A percentile compares a stretch with the other conserved stretches of the same genome.
Evolutionary conservation across 2,797 vertebrate genomes (phyloP).

Genomic region (Moxostoma hubbsi): DNA sequence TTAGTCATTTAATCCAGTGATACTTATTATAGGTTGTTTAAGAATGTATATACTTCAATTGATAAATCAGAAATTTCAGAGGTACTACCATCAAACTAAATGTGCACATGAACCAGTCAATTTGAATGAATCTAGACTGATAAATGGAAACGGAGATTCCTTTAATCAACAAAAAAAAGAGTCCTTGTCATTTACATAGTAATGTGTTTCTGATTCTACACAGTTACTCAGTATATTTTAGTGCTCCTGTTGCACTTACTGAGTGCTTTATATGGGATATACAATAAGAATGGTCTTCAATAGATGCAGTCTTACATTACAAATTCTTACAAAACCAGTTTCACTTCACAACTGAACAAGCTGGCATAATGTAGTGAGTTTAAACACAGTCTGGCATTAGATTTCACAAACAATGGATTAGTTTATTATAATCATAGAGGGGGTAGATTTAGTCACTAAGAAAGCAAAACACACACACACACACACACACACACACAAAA

Average conservation of each 20-base stretch:
- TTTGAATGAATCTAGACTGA: not conserved
- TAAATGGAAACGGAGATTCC: not conserved
- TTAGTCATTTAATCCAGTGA: slow-evolving; percentile 17
- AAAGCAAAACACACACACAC: not conserved
- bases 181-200: not conserved
- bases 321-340: slow-evolving; percentile 63
- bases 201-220: not conserved
- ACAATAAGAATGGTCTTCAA: slow-evolving; percentile 66
- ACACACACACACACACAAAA: no score
- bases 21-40: slow-evolving; percentile 16
- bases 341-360: slow-evolving; percentile 55
- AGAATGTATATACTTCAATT: slow-evolving; percentile 25
- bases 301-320: slow-evolving; percentile 67
- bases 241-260: slow-evolving; percentile 37
- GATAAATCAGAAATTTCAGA: slow-evolving; percentile 3
- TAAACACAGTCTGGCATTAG: slow-evolving; percentile 39
- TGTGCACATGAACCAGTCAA: not conserved
- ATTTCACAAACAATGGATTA: slow-evolving; percentile 26
- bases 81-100: slow-evolving; percentile 1
- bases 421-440: slow-evolving; percentile 1
- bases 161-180: not conserved
- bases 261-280: slow-evolving; percentile 61
- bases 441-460: not conserved
- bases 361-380: slow-evolving; percentile 55
- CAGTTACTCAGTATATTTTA: slow-evolving; percentile 17